Conservation (phyloP, 2,113 vertebrate species). For the Cryptotis parvus region DNA sequence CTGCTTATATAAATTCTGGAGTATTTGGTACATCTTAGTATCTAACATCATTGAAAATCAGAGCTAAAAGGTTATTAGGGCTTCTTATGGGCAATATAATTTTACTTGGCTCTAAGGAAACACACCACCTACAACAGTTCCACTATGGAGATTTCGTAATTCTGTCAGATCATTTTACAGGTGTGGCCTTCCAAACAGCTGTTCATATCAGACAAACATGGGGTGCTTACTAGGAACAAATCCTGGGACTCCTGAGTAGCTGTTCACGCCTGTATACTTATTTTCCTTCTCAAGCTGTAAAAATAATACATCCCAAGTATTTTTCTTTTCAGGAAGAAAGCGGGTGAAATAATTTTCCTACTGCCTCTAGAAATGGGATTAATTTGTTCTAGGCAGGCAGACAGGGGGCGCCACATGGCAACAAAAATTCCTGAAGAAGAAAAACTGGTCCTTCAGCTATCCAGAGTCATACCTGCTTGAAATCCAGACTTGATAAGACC, state of each 20-base stretch:
- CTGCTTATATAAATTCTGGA: not conserved
- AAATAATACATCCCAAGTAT: not conserved
- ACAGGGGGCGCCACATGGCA: no score
- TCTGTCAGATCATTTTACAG: not conserved
- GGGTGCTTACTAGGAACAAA: not conserved
- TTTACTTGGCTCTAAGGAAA: not conserved
- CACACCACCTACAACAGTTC: not conserved
- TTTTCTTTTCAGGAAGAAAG: not conserved
- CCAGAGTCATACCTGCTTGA: no score
- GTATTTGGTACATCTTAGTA: not conserved
- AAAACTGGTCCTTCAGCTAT: no score
- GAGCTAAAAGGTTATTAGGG: not conserved
- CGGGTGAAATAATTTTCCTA: not conserved
- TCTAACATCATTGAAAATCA: not conserved
- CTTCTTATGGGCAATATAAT: not conserved
- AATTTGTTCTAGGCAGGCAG: no score
- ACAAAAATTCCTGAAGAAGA: no score
- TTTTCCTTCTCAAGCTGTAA: not conserved
- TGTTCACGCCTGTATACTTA: no score
- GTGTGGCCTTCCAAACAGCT: not conserved
- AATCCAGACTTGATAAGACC: no score
- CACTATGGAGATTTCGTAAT: not conserved
- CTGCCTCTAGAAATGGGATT: not conserved
- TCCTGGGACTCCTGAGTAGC: accelerated
- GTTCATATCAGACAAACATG: not conserved